These are phyloP conservation scores for Gadopsis bispinosus DNA, from an alignment of 2,797 vertebrate species.

Conservation along the genomic window DNA sequence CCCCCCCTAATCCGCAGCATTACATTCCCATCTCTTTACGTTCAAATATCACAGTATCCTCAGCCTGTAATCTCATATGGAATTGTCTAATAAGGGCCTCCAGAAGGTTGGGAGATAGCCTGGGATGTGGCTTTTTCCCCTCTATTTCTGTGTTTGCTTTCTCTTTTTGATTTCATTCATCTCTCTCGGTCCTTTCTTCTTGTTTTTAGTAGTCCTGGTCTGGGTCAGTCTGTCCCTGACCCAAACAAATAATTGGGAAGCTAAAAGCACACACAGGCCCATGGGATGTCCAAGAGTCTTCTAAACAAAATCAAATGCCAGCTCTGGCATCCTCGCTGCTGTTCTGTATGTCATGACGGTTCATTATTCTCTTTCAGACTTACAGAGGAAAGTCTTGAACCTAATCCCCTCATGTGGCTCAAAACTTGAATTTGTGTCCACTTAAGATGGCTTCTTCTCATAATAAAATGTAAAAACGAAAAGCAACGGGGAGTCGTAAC, in stretches of 20 bases:
- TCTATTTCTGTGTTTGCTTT: conserved; percentile 26
- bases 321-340: conserved; percentile 31
- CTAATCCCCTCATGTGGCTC: conserved; percentile 63
- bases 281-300: conserved; percentile 34
- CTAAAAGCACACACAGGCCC: conserved; percentile 24
- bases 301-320: conserved; percentile 61
- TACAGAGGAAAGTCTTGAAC: conserved; percentile 50
- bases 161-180: neutral
- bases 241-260: conserved; percentile 53
- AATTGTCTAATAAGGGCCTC: conserved; percentile 34
- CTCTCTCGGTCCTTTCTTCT: conserved; percentile 2
- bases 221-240: conserved; percentile 40
- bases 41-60: conserved; percentile 55
- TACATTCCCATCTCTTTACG: conserved; percentile 50
- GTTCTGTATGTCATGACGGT: conserved; percentile 41
- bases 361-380: conserved; percentile 60
- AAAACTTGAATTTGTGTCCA: conserved; percentile 73
- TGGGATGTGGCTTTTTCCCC: conserved; percentile 10
- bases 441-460: conserved; percentile 59
- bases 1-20: conserved; percentile 52
- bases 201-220: conserved; percentile 22
- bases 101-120: conserved; percentile 2
- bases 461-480: conserved; percentile 40
- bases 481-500: conserved; percentile 23
- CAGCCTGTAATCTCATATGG: conserved; percentile 55